Base-by-base conservation (phyloP, 2,797 vertebrate genomes). In the Phaenicophaeus curvirostris region DNA sequence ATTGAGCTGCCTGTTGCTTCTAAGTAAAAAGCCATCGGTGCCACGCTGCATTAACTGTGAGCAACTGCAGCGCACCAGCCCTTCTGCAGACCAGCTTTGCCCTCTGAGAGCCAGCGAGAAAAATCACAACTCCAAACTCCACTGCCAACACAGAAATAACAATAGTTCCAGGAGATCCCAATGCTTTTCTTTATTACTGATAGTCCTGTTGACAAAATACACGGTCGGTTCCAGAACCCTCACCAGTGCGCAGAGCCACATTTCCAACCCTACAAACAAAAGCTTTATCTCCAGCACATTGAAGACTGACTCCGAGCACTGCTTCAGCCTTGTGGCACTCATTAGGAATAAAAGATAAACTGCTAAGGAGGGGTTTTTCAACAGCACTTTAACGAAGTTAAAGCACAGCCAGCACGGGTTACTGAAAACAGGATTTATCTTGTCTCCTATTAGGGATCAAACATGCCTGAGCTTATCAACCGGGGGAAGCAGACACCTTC, bases 191-290 rank as follows among this genome's bases (percentile, higher is more conserved):
- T 81, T 79, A 20, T 73, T 14, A 63, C 82, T 30, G 83, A 95
- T 91, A 90, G 91, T 24, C 79, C 82, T 93, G 90, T 90, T 96
- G 95, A 94, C 94, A 96, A 95, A 96, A 96, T 27, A 90, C 12
- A 1, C 33, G 3, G 67, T 59, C 54, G 10, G 57, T 85, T 91
- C 72, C 84, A 80, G 86, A 95, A 42, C 15, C 50, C 86, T 86
- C 44, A 83, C 82, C 57, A 72, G 79, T 1, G 21, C 19, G 46
- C 73, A 1, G 54, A 92, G 85, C 85, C 63, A n/a, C 65, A 87
- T 54, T 94, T 94, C 82, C 79, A 80, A 65, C 35, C 71, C 84
- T 48, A 68, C 90, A 89, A 90, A 93, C 77, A 96, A 94, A 87
- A 93, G 82, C 75, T 89, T 86, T 93, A 92, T 94, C 92, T 94